Evolutionary conservation across 2,888 invertebrate genomes (phyloP), one percentile per base, ranked within the genome.

Genomic region (Danaus chrysippus): DNA sequence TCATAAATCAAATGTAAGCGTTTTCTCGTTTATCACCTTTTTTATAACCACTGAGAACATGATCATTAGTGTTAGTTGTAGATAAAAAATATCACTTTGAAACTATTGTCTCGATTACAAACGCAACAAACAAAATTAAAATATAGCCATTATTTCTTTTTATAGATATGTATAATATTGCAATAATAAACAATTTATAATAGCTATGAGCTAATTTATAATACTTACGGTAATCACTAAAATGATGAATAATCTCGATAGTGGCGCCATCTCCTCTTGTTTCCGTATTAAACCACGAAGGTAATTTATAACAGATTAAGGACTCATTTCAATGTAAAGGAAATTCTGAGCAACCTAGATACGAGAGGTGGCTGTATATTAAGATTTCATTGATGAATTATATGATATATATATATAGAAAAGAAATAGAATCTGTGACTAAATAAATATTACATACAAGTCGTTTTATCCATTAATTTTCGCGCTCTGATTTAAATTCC

Each of bases 141-240:
- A 34, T 34, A 34, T 5, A 34, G 6, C 23, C 3, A 34, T 34
- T 34, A 34, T 34, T 34, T n/a, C n/a, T n/a, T 34, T 34, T 34
- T 34, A 34, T 8, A 34, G 10, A n/a, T 43, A 43, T 1, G 12
- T 43, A 43, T 43, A 5, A n/a, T 43, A 34, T 34, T 34, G 23
- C 2, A 34, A 34, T 34, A 34, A 34, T 5, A 34, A 23, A 34
- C 8, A 34, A 34, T 34, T 34, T 34, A 34, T 34, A 34, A 34
- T 34, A 34, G 3, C 3, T 34, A 34, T 34, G 23, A 34, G 23
- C 23, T 34, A 3, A 34, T 34, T 34, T 34, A 34, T 83, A 83
- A 85, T 84, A 86, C 84, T 66, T 62, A 66, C 66, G 19, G 43
- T 62, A 54, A 64, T 62, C 62, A 66, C 52, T 42, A 66, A 56